Evolutionary conservation across 2,888 invertebrate genomes (phyloP).

Genomic region (Urechis unicinctus): DNA sequence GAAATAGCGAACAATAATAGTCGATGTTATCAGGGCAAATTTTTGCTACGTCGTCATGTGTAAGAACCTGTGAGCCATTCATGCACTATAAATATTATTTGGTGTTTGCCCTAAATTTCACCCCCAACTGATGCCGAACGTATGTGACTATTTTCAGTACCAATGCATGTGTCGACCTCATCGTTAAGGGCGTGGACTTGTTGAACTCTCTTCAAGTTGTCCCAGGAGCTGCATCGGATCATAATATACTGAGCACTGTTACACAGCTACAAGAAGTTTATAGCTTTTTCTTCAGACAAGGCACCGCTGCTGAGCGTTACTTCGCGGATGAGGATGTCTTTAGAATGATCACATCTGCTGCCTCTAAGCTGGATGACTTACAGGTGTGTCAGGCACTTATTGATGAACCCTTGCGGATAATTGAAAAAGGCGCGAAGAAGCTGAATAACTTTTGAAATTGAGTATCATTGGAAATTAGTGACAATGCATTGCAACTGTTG

Average conservation of each 20-base stretch:
- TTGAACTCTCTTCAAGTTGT: conserved; percentile 39
- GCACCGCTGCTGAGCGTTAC: conserved; percentile 51
- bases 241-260: conserved; percentile 32
- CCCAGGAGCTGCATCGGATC: conserved; percentile 33
- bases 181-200: conserved; percentile 48
- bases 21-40: neutral
- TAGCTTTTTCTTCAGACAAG: conserved; percentile 47
- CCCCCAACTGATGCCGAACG: no score
- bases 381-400: conserved; percentile 27
- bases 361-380: conserved; percentile 20
- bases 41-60: no score
- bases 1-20: neutral
- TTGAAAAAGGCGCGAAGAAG: no score
- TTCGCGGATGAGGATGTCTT: conserved; percentile 24
- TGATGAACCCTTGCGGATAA: no score
- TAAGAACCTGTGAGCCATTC: no score
- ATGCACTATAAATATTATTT: no score
- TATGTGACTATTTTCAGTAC: no score
- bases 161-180: conserved; percentile 52
- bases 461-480: no score
- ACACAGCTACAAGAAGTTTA: conserved; percentile 48
- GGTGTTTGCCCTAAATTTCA: no score
- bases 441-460: no score
- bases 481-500: no score
- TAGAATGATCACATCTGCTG: conserved; percentile 20